Evolutionary conservation across 2,888 invertebrate species (phyloP), one percentile per base, ranked within the genome.

Genomic region (Drosophila sordidula): DNA sequence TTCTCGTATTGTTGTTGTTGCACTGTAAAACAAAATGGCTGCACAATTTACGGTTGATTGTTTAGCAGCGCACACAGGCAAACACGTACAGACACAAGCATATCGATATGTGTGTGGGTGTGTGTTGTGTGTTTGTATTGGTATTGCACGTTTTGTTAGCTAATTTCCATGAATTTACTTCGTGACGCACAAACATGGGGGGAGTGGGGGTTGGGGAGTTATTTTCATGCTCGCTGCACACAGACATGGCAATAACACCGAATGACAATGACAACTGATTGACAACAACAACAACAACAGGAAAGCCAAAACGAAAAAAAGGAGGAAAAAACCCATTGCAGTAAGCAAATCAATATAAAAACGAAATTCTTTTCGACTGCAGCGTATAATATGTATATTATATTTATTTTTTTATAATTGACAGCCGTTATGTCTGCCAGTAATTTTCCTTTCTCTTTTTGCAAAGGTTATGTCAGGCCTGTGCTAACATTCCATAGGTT

Each of bases 101-200:
- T 42, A 63, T 47, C 63, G 46, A 62, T 55, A 12, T 49, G 29
- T 57, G 38, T 41, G 32, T 18, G 4, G 16, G 9, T 55, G 32
- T 41, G 6, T 14, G 14, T 14, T 57, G 39, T 47, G 25, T 14
- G 1, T 26, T 9, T 50, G 32, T 34, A 45, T 66, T 18, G 34
- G 63, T 63, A 39, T 62, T 54, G 56, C 72, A 73, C 45, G 68
- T 73, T 76, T 87, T 74, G 84, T 74, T 67, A 84, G 84, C 64
- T 84, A 87, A 87, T 87, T 81, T 81, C 71, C 81, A 87, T 87
- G 64, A 54, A 68, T 64, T 74, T 70, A 65, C 56, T 52, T 64
- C 39, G 36, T 55, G 34, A 18, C 63, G 26, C 14, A 36, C 56
- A 39, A 8, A 25, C n/a, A 6, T 3, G 32, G 29, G 41, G 29